Base-by-base conservation (phyloP, 2,888 invertebrate species). In the Tetragnatha montana region DNA sequence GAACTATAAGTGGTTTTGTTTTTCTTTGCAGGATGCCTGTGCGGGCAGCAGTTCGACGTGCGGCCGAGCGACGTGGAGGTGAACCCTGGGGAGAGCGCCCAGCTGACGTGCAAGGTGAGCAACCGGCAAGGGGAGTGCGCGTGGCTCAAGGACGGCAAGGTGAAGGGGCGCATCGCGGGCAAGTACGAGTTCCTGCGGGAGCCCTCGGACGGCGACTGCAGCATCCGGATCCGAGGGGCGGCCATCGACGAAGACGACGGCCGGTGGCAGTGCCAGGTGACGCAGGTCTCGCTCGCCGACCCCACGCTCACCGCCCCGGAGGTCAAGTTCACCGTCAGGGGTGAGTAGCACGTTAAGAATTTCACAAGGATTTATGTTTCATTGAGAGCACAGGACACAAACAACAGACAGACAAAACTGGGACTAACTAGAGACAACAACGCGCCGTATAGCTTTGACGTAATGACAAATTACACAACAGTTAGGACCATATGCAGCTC, bases 231-330 rank as follows among this genome's bases (percentile, higher is more conserved):
- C 91, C 95, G 96, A 91, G 96, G 96, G 71, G 96, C 97, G 73
- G 96, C 96, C 71, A 94, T 97, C 89, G 97, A 97, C 93, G 96
- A 97, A 92, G 97, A 98, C 92, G 97, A 97, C 93, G 97, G 97
- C 6, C 96, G 96, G 92, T 98, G 97, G 97, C 97, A 97, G 94
- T 98, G 97, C 93, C 97, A 98, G 94, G 97, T 98, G 91, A 97
- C 97, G 19, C 83, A 91, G 14, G 79, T 91, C 6, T 80, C 91
- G 0, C 81, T 91, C 8, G 83, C 88, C 0, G 88, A 91, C 47
- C 87, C 81, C 0, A 88, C 89, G 8, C 89, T 92, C 0, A 88
- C 87, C n/a, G 92, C 92, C 8, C 87, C 89, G 0, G 84, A 82
- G 17, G 91, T 91, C 10, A 89, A 90, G 79, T 88, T 92, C 49